Evolutionary conservation across 2,113 vertebrate species (phyloP).

Genomic region (Delphinapterus leucas): DNA sequence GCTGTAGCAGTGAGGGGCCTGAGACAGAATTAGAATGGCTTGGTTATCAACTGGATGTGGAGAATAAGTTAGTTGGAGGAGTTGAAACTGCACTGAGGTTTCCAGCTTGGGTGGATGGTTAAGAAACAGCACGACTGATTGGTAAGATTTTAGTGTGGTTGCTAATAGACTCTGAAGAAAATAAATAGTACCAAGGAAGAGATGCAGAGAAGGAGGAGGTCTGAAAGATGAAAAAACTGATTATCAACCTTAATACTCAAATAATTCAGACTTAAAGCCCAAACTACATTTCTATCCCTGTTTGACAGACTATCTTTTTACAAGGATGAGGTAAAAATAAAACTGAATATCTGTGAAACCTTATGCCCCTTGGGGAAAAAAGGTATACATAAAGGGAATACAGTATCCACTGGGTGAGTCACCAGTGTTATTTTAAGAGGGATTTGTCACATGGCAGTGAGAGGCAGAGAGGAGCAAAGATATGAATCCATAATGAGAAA

Average conservation of each 20-base stretch:
- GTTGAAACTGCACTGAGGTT: rapidly evolving
- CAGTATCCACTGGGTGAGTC: slow-evolving; percentile 57
- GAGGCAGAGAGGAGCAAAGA: slow-evolving; percentile 33
- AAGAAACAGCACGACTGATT: background rate
- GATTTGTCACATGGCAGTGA: slow-evolving; percentile 59
- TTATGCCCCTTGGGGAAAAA: background rate
- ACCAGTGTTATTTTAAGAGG: slow-evolving; percentile 51
- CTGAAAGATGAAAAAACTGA: background rate
- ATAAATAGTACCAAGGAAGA: background rate
- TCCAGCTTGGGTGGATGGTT: background rate
- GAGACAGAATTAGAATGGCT: rapidly evolving
- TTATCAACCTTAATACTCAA: background rate
- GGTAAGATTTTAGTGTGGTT: background rate
- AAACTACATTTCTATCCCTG: background rate
- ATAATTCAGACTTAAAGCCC: background rate
- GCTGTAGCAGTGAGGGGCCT: rapidly evolving
- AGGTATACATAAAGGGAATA: slow-evolving; percentile 34
- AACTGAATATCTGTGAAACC: background rate
- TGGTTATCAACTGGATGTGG: rapidly evolving
- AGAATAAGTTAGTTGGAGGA: background rate
- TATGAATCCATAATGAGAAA: background rate
- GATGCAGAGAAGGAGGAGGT: background rate
- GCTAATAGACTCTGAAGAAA: background rate
- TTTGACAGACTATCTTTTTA: background rate
- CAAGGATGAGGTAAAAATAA: slow-evolving; percentile 4